Evolutionary conservation across 64 coral and sea anemone species (phyloP).

Genomic region (Actinia equina): DNA sequence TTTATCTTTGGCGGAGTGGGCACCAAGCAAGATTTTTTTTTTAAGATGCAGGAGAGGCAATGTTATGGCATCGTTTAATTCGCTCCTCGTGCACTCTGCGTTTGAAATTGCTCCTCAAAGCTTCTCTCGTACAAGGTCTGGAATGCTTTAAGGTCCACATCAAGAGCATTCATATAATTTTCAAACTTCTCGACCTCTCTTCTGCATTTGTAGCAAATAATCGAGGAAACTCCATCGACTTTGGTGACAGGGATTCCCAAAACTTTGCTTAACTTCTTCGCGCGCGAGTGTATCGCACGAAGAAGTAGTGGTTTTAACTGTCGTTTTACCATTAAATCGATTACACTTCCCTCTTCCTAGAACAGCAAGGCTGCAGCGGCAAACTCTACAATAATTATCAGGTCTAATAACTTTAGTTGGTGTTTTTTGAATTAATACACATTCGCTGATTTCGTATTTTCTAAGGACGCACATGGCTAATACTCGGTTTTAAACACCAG

Average conservation of each 20-base stretch:
- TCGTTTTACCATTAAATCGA: conserved; percentile 16
- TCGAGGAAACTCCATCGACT: too few relatives aligned
- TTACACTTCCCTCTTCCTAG: conserved; percentile 36
- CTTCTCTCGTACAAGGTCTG: neutral
- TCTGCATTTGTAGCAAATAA: conserved; percentile 37
- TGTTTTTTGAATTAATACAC: neutral
- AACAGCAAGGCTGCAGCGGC: conserved; percentile 22
- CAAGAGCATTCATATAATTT: conserved; percentile 13
- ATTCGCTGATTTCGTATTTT: neutral
- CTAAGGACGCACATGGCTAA: too few relatives aligned
- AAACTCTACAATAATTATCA: conserved; percentile 44
- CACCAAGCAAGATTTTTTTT: neutral
- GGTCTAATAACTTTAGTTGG: conserved; percentile 20
- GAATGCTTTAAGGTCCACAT: neutral
- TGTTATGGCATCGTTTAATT: neutral
- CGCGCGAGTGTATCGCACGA: conserved; percentile 17
- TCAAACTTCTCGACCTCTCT: conserved; percentile 27
- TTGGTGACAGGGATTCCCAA: conserved; percentile 27
- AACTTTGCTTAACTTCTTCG: conserved; percentile 27
- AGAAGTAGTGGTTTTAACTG: too few relatives aligned
- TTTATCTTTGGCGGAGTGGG: neutral
- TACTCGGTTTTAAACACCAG: too few relatives aligned
- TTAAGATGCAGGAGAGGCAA: neutral
- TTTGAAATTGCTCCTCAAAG: neutral
- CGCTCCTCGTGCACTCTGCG: neutral